Evolutionary conservation across 2,113 vertebrate species (phyloP).

Genomic region (Centropristis striata): DNA sequence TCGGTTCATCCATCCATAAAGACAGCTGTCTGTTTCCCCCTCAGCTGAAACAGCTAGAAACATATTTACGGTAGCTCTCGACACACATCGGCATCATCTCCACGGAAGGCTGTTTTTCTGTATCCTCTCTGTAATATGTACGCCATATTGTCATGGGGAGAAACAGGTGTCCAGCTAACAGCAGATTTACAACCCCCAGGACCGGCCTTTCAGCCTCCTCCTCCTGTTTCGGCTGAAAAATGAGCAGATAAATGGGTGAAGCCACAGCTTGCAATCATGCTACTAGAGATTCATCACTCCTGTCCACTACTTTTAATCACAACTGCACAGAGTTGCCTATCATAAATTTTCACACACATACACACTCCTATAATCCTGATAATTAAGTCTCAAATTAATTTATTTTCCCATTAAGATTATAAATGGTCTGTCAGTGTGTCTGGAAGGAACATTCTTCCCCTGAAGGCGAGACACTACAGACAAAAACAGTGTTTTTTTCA

Average conservation of each 20-base stretch:
- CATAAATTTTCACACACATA: conserved; percentile 49
- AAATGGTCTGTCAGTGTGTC: conserved; percentile 34
- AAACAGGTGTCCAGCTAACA: conserved; percentile 19
- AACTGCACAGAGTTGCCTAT: background rate
- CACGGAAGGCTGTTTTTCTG: background rate
- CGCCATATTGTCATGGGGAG: conserved; percentile 35
- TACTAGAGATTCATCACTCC: conserved; percentile 46
- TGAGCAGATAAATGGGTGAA: conserved; percentile 34
- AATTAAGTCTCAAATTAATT: conserved; percentile 65
- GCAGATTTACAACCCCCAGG: conserved; percentile 38
- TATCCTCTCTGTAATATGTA: conserved; percentile 2
- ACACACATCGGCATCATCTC: no score
- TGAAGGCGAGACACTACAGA: background rate
- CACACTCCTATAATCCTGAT: conserved; percentile 37
- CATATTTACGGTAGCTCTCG: background rate
- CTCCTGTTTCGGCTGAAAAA: conserved; percentile 15
- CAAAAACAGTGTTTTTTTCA: no score
- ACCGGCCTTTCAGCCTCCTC: conserved; percentile 7
- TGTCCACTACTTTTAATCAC: conserved; percentile 50
- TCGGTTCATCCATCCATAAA: background rate
- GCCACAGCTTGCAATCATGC: conserved; percentile 37
- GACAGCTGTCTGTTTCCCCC: background rate
- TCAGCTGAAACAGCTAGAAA: background rate
- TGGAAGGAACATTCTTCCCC: background rate
- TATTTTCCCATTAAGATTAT: conserved; percentile 57